Percentiles rank a stretch among this genome's conserved stretches.
These are phyloP conservation scores for Myripristis jacobus DNA, from an alignment of 2,797 vertebrate species.

Conservation along the genomic window DNA sequence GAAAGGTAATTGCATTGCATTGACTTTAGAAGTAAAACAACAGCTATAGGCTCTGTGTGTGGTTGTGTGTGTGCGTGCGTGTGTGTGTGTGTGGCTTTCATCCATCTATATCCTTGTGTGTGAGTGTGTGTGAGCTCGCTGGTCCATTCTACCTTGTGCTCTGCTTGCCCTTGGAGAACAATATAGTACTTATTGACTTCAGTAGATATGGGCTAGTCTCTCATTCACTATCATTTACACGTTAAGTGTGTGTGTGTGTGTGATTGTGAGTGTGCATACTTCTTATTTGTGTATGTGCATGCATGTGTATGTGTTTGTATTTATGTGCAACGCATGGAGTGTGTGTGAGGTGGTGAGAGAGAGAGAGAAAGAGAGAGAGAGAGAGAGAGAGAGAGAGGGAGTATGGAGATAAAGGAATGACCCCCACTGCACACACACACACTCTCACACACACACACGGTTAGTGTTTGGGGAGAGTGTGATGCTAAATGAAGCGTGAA, in stretches of 20 bases:
- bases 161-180: conserved; percentile 69
- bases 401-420: conserved; percentile 33
- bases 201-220: conserved; percentile 35
- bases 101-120: conserved; percentile 44
- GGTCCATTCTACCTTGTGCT: conserved; percentile 37
- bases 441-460: conserved; percentile 54
- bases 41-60: conserved; percentile 59
- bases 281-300: too few species aligned
- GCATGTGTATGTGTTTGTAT: background rate
- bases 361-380: background rate
- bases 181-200: conserved; percentile 49
- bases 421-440: conserved; percentile 24
- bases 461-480: conserved; percentile 75
- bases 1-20: conserved; percentile 73
- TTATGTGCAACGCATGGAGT: background rate
- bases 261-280: conserved; percentile 26
- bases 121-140: conserved; percentile 23
- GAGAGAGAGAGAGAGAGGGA: background rate
- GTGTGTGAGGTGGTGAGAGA: background rate
- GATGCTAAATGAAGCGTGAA: conserved; percentile 80
- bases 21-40: conserved; percentile 71
- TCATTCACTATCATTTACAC: conserved; percentile 52
- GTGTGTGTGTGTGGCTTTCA: conserved; percentile 39
- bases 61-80: conserved; percentile 41
- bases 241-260: conserved; percentile 38